These are phyloP conservation scores for Trichechus manatus DNA, from an alignment of 2,113 vertebrate genomes.

Conservation along the genomic window DNA sequence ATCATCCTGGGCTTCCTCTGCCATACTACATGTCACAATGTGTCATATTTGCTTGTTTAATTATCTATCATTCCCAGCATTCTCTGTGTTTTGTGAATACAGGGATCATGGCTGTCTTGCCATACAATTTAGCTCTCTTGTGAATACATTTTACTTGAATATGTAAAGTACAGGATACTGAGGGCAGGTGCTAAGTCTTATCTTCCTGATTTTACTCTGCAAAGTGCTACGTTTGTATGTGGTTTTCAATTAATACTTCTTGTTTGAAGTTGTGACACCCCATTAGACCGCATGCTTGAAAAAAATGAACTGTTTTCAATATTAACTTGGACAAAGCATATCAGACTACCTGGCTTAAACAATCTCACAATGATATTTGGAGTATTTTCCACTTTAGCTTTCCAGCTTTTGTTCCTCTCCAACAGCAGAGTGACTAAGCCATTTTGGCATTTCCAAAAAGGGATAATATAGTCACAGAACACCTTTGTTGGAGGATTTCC, in stretches of 20 bases:
- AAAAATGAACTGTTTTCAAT: constrained; percentile 58
- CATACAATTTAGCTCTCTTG: background rate
- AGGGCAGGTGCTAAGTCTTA: background rate
- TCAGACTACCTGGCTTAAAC: constrained; percentile 21
- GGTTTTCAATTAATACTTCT: constrained; percentile 36
- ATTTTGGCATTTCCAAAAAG: constrained; percentile 37
- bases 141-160: constrained; percentile 15
- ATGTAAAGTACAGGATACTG: background rate
- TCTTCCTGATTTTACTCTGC: constrained; percentile 33
- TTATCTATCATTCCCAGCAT: background rate
- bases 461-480: background rate
- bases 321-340: constrained; percentile 52
- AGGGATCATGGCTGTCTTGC: background rate
- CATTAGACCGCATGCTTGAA: background rate
- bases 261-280: constrained; percentile 39
- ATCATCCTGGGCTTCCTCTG: background rate
- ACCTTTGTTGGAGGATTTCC: constrained; percentile 32
- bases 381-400: constrained; percentile 66
- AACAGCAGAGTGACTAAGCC: constrained; percentile 60
- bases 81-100: background rate
- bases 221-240: background rate
- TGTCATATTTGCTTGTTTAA: background rate
- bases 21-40: background rate
- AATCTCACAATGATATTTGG: constrained; percentile 46
- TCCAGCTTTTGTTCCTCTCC: constrained; percentile 47